Evolutionary conservation across 2,113 vertebrate species (phyloP).

Genomic region (Oncorhynchus kisutch): DNA sequence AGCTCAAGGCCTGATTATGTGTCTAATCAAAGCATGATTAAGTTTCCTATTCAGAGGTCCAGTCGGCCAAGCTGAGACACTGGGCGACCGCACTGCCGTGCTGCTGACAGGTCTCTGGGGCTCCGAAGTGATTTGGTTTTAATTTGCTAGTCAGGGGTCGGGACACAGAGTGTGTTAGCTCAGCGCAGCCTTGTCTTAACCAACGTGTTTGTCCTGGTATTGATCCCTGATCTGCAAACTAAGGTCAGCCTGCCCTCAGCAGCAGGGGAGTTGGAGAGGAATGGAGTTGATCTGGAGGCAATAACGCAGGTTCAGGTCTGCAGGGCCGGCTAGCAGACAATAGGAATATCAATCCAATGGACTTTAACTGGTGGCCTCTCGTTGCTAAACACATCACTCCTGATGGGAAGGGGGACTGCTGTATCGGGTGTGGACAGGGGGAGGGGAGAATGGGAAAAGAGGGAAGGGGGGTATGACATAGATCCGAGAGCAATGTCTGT

Average conservation of each 20-base stretch:
- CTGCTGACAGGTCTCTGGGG: constrained; percentile 28
- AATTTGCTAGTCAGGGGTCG: constrained; percentile 69
- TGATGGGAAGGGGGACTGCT: background rate
- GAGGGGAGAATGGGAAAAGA: background rate
- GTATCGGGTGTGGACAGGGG: background rate
- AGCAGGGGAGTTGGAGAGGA: too few relatives aligned
- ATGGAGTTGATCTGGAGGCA: constrained; percentile 1
- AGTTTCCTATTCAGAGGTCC: constrained; percentile 34
- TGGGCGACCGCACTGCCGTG: background rate
- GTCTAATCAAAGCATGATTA: constrained; percentile 45
- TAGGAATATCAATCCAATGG: constrained; percentile 40
- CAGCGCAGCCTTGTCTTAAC: background rate
- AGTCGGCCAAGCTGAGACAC: background rate
- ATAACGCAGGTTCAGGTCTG: constrained; percentile 13
- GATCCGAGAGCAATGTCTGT: background rate
- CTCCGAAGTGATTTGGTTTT: constrained; percentile 64
- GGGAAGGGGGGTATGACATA: background rate
- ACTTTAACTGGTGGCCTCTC: constrained; percentile 43
- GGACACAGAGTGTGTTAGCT: constrained; percentile 24
- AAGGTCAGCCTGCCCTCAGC: too few relatives aligned
- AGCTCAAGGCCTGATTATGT: constrained; percentile 32
- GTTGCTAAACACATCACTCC: constrained; percentile 54
- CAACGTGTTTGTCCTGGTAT: background rate
- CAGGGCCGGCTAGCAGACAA: constrained; percentile 36
- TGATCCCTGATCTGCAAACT: constrained; percentile 1